Base-by-base conservation (phyloP, 1,140 invertebrate species). In the Cyphomyrmex costatus region DNA sequence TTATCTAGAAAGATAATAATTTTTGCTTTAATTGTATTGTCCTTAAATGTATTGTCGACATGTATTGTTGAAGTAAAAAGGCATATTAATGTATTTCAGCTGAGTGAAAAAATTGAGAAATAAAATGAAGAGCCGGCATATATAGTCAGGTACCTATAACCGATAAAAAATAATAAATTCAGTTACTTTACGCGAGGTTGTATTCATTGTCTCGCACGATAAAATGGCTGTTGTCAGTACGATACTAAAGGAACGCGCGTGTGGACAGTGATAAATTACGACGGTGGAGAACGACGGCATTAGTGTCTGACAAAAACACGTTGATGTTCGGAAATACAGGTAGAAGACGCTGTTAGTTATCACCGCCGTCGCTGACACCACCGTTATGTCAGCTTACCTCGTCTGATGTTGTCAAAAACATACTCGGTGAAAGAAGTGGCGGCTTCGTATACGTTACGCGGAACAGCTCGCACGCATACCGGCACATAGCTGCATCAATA, bases 261-360 rank as follows among this genome's bases (percentile, higher is more conserved):
- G 30, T n/a, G 24, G 79, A 83, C 79, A 83, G 56, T 83, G 79
- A 83, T 83, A 89, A 88, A 89, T 89, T 78, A 70, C 74, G 30
- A 2, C 51, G 63, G 46, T 27, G 73, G 30, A 78, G 76, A 58
- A 88, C 56, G 70, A 53, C 21, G 33, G 56, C 68, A 71, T 87
- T 88, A 87, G 63, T 86, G 77, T 30, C 63, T 53, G 49, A 77
- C 83, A 85, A 86, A 83, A 89, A 88, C 74, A 33, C 73, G 46
- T 3, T 85, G 87, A 88, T 88, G 87, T 80, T 65, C 71, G 51
- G 36, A 71, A 70, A 89, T 88, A 80, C 77, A 89, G 82, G 78
- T 61, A 49, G 53, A 60, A 88, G 88, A 88, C 86, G 82, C 82
- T 85, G 82, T 65, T 85, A 36, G 79, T 85, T 85, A 85, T 85